These are phyloP conservation scores for Phyllopteryx taeniolatus DNA, from an alignment of 2,113 vertebrate species.

Conservation along the genomic window DNA sequence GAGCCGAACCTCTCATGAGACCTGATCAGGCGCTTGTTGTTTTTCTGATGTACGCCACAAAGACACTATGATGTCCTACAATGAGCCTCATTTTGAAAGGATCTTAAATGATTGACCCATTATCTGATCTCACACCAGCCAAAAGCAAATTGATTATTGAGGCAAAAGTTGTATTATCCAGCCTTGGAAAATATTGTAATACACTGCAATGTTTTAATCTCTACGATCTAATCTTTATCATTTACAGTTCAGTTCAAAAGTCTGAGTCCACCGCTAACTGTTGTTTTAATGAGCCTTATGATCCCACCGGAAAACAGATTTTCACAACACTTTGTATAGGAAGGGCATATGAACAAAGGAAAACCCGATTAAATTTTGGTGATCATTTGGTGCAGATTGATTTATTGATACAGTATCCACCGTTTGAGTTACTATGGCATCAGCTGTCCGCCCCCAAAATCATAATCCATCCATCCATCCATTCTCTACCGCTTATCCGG, in stretches of 20 bases:
- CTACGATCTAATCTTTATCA: too few relatives aligned
- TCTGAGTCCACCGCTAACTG: too few relatives aligned
- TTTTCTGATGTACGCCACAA: neutral
- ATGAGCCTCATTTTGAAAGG: neutral
- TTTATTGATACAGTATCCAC: too few relatives aligned
- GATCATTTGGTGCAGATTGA: too few relatives aligned
- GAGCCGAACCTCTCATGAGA: neutral
- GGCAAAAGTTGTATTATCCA: neutral
- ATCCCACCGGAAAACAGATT: too few relatives aligned
- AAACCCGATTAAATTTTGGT: neutral
- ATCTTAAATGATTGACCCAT: neutral
- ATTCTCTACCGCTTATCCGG: too few relatives aligned
- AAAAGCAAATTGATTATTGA: neutral
- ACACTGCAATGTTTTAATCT: neutral
- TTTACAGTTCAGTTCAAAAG: too few relatives aligned
- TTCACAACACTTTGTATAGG: neutral
- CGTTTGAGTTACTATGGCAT: too few relatives aligned
- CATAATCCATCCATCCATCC: too few relatives aligned
- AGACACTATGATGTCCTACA: neutral
- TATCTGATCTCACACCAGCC: neutral
- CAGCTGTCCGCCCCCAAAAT: too few relatives aligned
- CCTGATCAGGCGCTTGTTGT: neutral
- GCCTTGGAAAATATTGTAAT: neutral
- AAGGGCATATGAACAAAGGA: neutral
- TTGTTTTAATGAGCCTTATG: too few relatives aligned